Conservation (phyloP, 1,140 invertebrate genomes). For the Carposina sasakii region DNA sequence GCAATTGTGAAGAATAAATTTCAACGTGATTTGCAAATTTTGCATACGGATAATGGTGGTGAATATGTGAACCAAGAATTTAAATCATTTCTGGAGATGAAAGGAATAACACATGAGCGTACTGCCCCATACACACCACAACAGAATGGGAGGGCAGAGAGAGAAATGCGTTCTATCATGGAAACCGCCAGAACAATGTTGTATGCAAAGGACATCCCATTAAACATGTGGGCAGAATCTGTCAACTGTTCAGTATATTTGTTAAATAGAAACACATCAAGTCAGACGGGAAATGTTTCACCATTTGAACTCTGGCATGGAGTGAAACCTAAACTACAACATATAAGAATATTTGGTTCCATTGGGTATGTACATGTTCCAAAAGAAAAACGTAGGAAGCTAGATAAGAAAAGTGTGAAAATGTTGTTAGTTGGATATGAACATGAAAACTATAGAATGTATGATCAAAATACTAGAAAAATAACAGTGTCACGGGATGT, state of each 20-base stretch:
- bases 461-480: neutral
- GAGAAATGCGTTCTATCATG: conserved; percentile 13
- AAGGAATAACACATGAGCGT: no score
- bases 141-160: conserved; percentile 17
- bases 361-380: conserved; percentile 26
- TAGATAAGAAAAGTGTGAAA: conserved; percentile 21
- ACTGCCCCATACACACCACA: conserved; percentile 19
- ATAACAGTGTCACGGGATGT: neutral
- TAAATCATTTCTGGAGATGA: no score
- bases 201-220: conserved; percentile 27
- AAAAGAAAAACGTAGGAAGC: conserved; percentile 20
- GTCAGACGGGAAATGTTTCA: conserved; percentile 19
- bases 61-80: no score
- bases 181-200: conserved; percentile 29
- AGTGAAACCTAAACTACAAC: conserved; percentile 17
- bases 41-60: no score
- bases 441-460: neutral
- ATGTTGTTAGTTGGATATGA: neutral
- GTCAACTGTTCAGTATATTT: conserved; percentile 46
- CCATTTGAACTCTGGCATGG: conserved; percentile 28
- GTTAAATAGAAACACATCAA: conserved; percentile 38
- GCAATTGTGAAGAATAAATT: conserved; percentile 35
- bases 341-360: conserved; percentile 21
- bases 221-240: conserved; percentile 26
- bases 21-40: conserved; percentile 28